Conservation (phyloP, 2,888 invertebrate genomes). For the Acanthoscelides obtectus region DNA sequence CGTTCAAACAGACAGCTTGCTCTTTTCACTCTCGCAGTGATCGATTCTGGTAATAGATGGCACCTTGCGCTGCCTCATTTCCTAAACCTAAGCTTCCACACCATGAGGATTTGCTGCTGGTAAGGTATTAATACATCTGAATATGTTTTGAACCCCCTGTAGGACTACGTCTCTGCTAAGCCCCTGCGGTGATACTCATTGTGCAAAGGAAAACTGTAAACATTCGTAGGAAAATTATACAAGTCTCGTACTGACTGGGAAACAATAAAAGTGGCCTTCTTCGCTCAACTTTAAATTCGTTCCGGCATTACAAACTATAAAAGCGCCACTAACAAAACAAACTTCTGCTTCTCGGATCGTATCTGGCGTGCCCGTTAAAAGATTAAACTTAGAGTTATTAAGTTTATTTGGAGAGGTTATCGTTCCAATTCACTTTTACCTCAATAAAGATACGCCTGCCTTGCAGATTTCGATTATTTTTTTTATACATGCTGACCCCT, state of each 20-base stretch:
- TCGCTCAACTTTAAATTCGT: conserved; percentile 3
- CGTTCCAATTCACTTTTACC: neutral
- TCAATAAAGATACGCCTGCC: neutral
- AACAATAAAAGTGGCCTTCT: conserved; percentile 2
- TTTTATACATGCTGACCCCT: no score
- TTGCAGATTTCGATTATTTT: neutral
- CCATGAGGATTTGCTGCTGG: no score
- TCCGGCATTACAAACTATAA: conserved; percentile 4
- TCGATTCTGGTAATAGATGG: no score
- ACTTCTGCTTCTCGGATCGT: neutral
- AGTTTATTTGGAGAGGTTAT: neutral
- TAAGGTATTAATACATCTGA: no score
- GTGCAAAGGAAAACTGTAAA: neutral
- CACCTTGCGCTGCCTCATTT: no score
- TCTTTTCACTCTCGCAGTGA: no score
- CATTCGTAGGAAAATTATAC: neutral
- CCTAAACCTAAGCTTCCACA: no score
- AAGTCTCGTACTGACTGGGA: neutral
- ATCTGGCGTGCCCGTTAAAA: neutral
- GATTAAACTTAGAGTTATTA: neutral
- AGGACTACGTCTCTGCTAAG: neutral
- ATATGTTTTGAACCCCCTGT: no score
- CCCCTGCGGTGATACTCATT: neutral
- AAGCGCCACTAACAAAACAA: neutral
- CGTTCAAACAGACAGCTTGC: no score